These are phyloP conservation scores for Lochmaea capreae DNA, from an alignment of 2,888 invertebrate species.

Conservation along the genomic window DNA sequence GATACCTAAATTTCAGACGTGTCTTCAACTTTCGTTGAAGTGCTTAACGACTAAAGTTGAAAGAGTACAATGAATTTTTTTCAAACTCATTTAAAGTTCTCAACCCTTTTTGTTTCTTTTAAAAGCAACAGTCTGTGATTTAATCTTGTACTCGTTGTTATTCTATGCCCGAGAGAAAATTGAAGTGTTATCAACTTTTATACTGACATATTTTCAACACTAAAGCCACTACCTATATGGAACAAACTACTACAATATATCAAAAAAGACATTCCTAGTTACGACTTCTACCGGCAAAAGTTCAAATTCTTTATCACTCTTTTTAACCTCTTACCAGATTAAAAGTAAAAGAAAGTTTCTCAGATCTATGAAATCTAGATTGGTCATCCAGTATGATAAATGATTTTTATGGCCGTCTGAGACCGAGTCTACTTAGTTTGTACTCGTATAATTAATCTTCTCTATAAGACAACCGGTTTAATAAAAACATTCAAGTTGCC, in stretches of 20 bases:
- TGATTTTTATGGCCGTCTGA: background rate
- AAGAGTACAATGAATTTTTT: background rate
- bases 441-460: constrained; percentile 1
- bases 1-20: background rate
- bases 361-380: background rate
- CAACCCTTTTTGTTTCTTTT: background rate
- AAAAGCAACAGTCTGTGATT: background rate
- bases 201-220: background rate
- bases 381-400: background rate
- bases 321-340: background rate
- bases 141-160: background rate
- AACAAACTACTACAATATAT: no score
- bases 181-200: background rate
- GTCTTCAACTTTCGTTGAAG: background rate
- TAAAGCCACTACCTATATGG: no score
- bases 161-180: background rate
- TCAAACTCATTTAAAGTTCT: background rate
- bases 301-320: no score
- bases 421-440: background rate
- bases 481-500: constrained; percentile 13
- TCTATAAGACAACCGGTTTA: background rate
- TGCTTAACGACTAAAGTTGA: background rate
- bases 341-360: background rate
- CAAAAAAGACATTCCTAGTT: no score
- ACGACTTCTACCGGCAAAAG: no score